phyloP scores from a whole-genome alignment of 2,888 invertebrate genomes.

The Drosophila recens region DNA sequence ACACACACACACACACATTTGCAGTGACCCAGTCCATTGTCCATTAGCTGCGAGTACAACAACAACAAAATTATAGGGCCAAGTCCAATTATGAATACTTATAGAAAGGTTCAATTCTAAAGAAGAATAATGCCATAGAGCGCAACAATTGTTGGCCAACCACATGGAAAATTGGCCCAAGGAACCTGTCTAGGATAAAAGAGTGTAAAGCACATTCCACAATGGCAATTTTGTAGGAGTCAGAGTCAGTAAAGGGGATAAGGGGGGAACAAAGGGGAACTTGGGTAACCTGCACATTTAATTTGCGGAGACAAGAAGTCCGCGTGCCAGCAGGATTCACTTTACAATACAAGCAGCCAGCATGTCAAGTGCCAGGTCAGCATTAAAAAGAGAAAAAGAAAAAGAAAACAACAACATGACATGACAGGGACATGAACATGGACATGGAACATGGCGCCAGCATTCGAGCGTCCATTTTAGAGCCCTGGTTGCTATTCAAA shows the following conservation, averaged over 20 bases:
- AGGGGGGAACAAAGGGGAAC: not conserved
- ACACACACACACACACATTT: conserved; percentile 10
- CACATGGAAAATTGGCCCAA: conserved; percentile 65
- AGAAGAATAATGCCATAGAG: conserved; percentile 18
- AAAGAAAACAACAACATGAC: conserved; percentile 39
- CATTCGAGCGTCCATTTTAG: conserved; percentile 38
- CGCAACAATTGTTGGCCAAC: conserved; percentile 67
- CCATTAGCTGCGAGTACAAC: conserved; percentile 37
- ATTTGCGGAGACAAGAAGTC: conserved; percentile 55
- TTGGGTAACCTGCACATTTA: conserved; percentile 44
- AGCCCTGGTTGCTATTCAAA: conserved; percentile 34
- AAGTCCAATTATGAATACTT: conserved; percentile 41
- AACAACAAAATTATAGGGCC: conserved; percentile 41
- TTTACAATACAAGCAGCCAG: conserved; percentile 40
- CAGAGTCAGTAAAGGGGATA: not conserved
- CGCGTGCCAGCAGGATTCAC: conserved; percentile 38
- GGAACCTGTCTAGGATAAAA: conserved; percentile 20
- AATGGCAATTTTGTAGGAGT: conserved; percentile 15
- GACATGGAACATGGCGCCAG: conserved; percentile 51
- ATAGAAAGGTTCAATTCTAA: conserved; percentile 14
- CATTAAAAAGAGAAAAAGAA: conserved; percentile 8
- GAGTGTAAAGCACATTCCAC: conserved; percentile 18
- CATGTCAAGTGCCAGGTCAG: conserved; percentile 56
- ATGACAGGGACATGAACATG: conserved; percentile 25
- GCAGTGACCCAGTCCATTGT: conserved; percentile 44